phyloP scores from a whole-genome alignment of 2,888 invertebrate genomes.

The Hirtodrosophila cameraria region DNA sequence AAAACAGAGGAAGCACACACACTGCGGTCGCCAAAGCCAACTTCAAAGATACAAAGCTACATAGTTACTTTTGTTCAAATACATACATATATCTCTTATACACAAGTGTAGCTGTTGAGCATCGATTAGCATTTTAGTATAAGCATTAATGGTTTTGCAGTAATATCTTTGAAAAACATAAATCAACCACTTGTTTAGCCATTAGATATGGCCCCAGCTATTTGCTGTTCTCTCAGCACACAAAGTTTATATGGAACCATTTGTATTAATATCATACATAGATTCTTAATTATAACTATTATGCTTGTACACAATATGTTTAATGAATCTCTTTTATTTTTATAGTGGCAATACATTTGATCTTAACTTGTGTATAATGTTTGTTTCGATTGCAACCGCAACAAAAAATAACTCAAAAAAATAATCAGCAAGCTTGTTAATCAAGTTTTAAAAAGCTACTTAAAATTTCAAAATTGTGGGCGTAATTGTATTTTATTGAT shows the following conservation, averaged over 20 bases:
- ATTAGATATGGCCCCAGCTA: constrained; percentile 49
- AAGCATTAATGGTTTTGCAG: constrained; percentile 61
- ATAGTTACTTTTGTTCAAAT: constrained; percentile 18
- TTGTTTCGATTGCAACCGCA: constrained; percentile 38
- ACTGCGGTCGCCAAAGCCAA: constrained; percentile 41
- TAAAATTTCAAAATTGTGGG: constrained; percentile 22
- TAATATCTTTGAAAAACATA: constrained; percentile 36
- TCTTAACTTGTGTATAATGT: constrained; percentile 9
- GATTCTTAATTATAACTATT: constrained; percentile 36
- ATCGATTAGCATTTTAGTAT: constrained; percentile 71
- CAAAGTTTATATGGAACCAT: constrained; percentile 13
- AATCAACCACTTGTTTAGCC: constrained; percentile 58
- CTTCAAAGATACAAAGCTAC: constrained; percentile 43
- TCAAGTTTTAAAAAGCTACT: constrained; percentile 17
- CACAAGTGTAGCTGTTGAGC: constrained; percentile 47
- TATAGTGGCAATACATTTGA: constrained; percentile 15
- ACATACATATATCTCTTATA: constrained; percentile 22
- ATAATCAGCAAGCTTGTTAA: constrained; percentile 7
- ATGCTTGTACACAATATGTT: constrained; percentile 53
- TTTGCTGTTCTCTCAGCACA: constrained; percentile 12
- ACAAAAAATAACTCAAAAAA: constrained; percentile 5
- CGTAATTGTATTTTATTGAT: constrained; percentile 41
- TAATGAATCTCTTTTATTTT: constrained; percentile 45
- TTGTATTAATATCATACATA: constrained; percentile 24
- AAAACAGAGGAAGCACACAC: constrained; percentile 68